Base-by-base conservation (phyloP, 2,888 invertebrate species). In the Frankliniella intonsa region DNA sequence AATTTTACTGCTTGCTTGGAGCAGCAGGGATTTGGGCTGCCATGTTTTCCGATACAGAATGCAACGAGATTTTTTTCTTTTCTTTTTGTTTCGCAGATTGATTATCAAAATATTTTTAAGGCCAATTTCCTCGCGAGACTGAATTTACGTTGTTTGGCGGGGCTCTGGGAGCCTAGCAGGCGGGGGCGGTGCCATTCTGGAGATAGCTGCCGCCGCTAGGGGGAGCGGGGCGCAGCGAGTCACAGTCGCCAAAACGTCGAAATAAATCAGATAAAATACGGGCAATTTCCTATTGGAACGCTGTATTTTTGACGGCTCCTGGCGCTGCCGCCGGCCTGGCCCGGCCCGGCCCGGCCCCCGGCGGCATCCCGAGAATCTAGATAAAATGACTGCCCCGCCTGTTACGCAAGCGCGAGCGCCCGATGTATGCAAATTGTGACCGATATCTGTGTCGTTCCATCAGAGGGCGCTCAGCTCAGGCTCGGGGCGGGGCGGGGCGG, bases 391-490 rank as follows among this genome's bases (percentile, higher is more conserved):
- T 76, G 38, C 38, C 38, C 69, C 69, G 69, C 69, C 69, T 76
- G 69, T 76, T 76, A 76, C 69, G 69, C 69, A 25, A 38, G 69
- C 69, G 69, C 69, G 25, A 76, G 69, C 25, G 69, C 69, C 25
- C 69, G 69, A 76, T 76, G 69, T 76, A 76, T 76, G 69, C 69
- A 76, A 76, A 76, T 76, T 76, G 69, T 76, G 69, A 76, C 69
- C 69, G 69, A 76, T 76, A 76, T 76, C 69, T 76, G 69, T 25
- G 69, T 76, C 69, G 69, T 76, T 76, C 69, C 69, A 76, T 76
- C 69, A 25, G 69, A 76, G 69, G 69, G 69, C 69, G 69, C 69
- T 22, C 8, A 8, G 69, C 1, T 11, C 69, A 25, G 10, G 25
- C 62, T 25, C n/a, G 17, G 55, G 62, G 17, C 62, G 7, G 14